Evolutionary conservation across 2,797 vertebrate genomes (phyloP), one percentile per base, ranked within the genome.

Genomic region (Tokudaia tokunoshimensis): DNA sequence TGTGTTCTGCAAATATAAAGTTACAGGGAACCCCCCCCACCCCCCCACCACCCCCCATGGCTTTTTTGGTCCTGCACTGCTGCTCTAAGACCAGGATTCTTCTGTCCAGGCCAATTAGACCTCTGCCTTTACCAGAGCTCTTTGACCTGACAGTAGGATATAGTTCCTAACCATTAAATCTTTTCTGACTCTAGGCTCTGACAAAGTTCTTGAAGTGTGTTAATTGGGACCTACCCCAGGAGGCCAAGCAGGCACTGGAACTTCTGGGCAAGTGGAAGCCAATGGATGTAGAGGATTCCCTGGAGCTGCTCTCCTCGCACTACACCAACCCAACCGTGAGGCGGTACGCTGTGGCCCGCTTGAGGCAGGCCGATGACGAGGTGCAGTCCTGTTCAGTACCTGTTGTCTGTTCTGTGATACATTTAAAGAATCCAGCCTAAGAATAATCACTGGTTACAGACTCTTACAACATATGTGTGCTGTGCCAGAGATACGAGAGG

Each of bases 171-270:
- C 72, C 75, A 31, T 41, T 61, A 93, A 74, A 57, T 94, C 55
- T 92, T 91, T 83, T 81, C 55, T 91, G 34, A 76, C 17, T 96
- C n/a, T 97, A 99, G 99, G 99, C 99, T 12, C 98, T 99, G 98
- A 99, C 99, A 11, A 99, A 99, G 98, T 99, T 99, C 98, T 98
- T 99, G 88, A 99, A 99, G 98, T 99, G 99, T 98, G 99, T 99
- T 96, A 99, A 99, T 98, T 99, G 99, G 99, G 99, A 99, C 92
- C 98, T 99, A 84, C 99, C 99, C n/a, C 99, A 99, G 97, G 99
- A 99, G 96, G 99, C 99, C 94, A 99, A 99, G 96, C 99, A 99
- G 98, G 99, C 99, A 0, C 97, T 99, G 98, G 99, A 99, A 97
- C 98, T 99, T 8, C 98, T 99, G 96, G 99, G 99, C 17, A 99